Conservation (phyloP, 1,140 invertebrate species). For the Trichonephila inaurata region DNA sequence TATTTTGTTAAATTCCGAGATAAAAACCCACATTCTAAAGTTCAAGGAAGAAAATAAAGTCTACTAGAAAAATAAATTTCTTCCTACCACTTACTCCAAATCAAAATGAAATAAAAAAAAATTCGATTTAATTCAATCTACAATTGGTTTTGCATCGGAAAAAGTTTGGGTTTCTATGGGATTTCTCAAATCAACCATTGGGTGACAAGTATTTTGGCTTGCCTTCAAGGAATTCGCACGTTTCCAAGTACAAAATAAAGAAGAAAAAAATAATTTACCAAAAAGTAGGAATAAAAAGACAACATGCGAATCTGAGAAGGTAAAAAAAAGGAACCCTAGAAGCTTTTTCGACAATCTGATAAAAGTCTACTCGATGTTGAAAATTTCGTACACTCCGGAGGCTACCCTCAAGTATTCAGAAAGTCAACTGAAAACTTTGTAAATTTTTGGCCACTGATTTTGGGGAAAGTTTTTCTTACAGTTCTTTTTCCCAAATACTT, state of each 20-base stretch:
- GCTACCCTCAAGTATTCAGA: constrained; percentile 13
- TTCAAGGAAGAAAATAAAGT: not conserved
- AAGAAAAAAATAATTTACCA: not conserved
- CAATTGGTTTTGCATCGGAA: constrained; percentile 7
- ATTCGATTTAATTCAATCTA: not conserved
- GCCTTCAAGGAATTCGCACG: not conserved
- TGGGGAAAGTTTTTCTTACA: not conserved
- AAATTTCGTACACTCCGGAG: constrained; percentile 10
- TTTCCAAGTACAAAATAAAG: not conserved
- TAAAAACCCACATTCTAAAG: no score
- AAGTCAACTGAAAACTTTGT: constrained; percentile 49
- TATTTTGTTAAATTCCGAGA: no score
- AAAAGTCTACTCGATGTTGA: constrained; percentile 34
- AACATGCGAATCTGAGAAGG: not conserved
- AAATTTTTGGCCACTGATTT: constrained; percentile 45
- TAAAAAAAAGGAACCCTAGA: not conserved
- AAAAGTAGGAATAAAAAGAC: not conserved
- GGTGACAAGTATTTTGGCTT: constrained; percentile 6
- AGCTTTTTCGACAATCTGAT: not conserved
- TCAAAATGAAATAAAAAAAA: constrained; percentile 24
- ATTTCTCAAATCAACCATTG: constrained; percentile 22
- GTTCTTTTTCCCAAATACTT: not conserved
- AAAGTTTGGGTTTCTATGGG: constrained; percentile 8
- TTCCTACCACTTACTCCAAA: not conserved
- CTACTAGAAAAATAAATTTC: no score